These are phyloP conservation scores for Clepsis dumicolana DNA, from an alignment of 2,888 invertebrate species.

Conservation along the genomic window DNA sequence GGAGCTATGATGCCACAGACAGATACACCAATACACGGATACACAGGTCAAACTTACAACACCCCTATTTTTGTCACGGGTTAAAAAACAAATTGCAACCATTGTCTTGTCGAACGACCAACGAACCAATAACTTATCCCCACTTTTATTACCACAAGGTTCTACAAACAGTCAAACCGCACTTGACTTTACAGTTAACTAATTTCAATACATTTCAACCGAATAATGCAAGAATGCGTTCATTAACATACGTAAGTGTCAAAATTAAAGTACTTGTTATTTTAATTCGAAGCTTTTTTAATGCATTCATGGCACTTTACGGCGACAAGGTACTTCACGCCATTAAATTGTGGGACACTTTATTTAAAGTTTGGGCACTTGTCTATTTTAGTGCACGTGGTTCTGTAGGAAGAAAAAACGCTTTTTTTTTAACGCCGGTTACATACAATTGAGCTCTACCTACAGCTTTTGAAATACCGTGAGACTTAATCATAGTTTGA, in stretches of 20 bases:
- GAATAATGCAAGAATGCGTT: constrained; percentile 15
- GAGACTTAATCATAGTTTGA: no score
- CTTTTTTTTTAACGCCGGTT: no score
- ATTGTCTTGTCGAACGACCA: background rate
- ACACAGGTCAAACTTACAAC: no score
- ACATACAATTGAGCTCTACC: no score
- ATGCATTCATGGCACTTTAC: constrained; percentile 9
- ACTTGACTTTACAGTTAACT: background rate
- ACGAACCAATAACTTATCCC: background rate
- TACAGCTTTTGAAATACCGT: no score
- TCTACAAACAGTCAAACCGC: background rate
- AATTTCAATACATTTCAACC: background rate
- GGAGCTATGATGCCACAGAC: no score
- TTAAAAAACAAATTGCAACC: background rate
- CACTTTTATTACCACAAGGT: background rate
- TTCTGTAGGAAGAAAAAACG: no score
- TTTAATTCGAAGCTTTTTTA: constrained; percentile 10
- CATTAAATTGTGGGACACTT: background rate
- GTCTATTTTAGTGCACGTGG: no score
- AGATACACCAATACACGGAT: no score
- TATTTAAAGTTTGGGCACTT: background rate
- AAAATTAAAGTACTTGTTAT: constrained; percentile 14
- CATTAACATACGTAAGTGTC: background rate
- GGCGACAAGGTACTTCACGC: constrained; percentile 13
- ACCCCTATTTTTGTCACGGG: no score